Evolutionary conservation across 2,888 invertebrate species (phyloP), one percentile per base, ranked within the genome.

Genomic region (Marronus borbonicus): DNA sequence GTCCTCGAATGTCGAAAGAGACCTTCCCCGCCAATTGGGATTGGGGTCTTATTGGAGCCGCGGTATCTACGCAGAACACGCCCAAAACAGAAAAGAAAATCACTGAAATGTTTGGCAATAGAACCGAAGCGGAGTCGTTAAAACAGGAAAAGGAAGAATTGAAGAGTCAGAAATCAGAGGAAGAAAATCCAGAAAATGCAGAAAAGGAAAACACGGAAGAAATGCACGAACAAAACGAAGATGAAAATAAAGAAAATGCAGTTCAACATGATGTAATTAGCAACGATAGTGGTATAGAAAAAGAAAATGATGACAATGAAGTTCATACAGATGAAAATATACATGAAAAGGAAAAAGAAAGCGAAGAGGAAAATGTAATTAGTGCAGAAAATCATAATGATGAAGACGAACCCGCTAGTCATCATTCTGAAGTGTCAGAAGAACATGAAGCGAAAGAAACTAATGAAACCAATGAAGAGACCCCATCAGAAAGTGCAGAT

Each of bases 1-100:
- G 96, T 36, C 96, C 97, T 1, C 91, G 96, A 85, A 93, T 94
- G 12, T 92, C 95, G 2, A 93, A 93, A 52, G 93, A 92, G 81
- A 90, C 92, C 44, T 93, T 93, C 83, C 94, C 94, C 0, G 89
- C 91, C 28, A 90, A 91, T 76, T 94, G 93, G 92, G 95, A 95
- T 83, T 95, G 94, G 95, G 90, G 91, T 82, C 88, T 94, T 80
- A 86, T 94, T 80, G 91, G 92, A 74, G 89, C 90, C 20, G 90
- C 90, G 60, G 70, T 82, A 4, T 81, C 83, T 17, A 80, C 81
- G 7, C 85, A 85, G 68, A 85, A 85, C 60, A 76, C 84, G 1
- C 65, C 60, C n/a, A 79, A 81, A 75, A 76, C 65, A 52, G 80
- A 79, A 14, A 81, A 78, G 24, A 79, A 81, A 49, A 69, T 62